Evolutionary conservation across 2,113 vertebrate species (phyloP).

Genomic region (Chroicocephalus ridibundus): DNA sequence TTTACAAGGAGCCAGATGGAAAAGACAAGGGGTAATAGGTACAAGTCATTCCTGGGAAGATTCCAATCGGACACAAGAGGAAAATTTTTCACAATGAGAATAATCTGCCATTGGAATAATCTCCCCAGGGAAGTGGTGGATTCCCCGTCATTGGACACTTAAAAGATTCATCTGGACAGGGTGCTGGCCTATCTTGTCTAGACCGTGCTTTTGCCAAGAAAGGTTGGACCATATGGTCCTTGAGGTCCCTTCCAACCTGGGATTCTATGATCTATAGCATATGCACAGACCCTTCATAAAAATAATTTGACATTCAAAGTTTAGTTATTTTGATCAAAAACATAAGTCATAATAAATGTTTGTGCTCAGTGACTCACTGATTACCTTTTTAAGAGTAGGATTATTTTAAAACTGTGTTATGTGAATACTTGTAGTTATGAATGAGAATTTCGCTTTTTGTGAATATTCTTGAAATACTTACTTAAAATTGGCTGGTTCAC

Average conservation of each 20-base stretch:
- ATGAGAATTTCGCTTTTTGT: constrained; percentile 14
- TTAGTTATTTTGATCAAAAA: background rate
- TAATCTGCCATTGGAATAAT: background rate
- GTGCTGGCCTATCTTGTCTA: background rate
- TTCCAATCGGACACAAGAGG: background rate
- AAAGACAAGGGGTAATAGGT: background rate
- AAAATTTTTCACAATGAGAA: background rate
- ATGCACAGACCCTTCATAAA: background rate
- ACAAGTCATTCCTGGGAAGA: background rate
- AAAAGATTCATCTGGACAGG: background rate
- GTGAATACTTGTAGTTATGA: constrained; percentile 4
- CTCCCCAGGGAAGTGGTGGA: background rate
- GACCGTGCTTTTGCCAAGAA: background rate
- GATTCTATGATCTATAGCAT: background rate
- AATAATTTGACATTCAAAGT: background rate
- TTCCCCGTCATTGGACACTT: background rate
- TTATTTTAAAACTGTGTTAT: background rate
- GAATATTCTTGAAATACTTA: constrained; percentile 9
- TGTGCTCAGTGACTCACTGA: background rate
- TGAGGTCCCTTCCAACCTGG: background rate
- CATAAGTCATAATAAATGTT: background rate
- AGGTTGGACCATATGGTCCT: background rate
- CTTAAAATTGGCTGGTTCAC: constrained; percentile 45
- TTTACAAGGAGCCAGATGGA: too few relatives aligned
- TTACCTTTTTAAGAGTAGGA: background rate